Conservation (phyloP, 2,888 invertebrate species). For the Eurois occulta region DNA sequence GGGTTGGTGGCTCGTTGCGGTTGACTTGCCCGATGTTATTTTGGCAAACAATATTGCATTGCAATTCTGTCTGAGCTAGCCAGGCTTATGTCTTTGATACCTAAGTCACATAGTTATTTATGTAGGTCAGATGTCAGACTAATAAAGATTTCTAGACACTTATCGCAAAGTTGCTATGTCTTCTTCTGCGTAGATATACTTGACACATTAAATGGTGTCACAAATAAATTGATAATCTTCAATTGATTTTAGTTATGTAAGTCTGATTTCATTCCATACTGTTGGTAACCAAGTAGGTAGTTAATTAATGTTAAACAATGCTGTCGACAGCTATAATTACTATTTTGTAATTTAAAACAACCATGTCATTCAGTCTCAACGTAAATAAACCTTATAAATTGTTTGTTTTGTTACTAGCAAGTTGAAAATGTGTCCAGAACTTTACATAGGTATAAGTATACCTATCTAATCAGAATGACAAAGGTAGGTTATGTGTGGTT, state of each 20-base stretch:
- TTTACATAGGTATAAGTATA: too few species aligned
- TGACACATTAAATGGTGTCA: conserved; percentile 39
- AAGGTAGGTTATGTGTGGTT: not conserved
- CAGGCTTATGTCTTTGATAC: conserved; percentile 60
- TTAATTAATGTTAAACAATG: not conserved
- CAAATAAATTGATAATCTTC: conserved; percentile 47
- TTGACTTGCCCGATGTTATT: conserved; percentile 78
- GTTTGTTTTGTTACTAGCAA: not conserved
- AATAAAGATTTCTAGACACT: conserved; percentile 55
- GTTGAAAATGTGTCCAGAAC: not conserved
- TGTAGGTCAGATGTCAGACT: conserved; percentile 62
- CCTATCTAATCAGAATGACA: not conserved
- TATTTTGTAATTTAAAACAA: conserved; percentile 21
- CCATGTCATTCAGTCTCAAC: not conserved
- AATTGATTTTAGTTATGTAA: conserved; percentile 16
- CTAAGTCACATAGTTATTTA: conserved; percentile 57
- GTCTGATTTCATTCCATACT: conserved; percentile 16
- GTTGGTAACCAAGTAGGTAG: not conserved
- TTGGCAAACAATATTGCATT: conserved; percentile 79
- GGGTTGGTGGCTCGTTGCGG: conserved; percentile 75
- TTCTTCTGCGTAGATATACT: conserved; percentile 24
- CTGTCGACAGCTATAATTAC: not conserved
- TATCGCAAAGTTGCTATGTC: conserved; percentile 46
- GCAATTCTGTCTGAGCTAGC: conserved; percentile 67
- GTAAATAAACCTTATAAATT: not conserved